Evolutionary conservation across 2,888 invertebrate genomes (phyloP), one percentile per base, ranked within the genome.

Genomic region (Neoitamus cyanurus): DNA sequence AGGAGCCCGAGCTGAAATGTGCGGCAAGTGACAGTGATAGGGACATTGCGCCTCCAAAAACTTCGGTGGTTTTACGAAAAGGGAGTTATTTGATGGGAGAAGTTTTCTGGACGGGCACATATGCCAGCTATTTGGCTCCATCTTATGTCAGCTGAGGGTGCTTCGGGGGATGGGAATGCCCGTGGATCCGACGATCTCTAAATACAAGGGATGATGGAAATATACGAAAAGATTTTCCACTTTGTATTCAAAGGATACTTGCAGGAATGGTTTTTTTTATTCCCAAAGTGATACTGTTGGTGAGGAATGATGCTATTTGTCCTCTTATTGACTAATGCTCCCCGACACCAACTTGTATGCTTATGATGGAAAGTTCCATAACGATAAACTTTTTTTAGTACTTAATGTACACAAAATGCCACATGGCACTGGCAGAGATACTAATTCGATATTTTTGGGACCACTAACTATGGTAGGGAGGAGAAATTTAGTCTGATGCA

Each of bases 1-100:
- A 25, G 20, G 25, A 20, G 58, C 42, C 42, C n/a, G 34, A n/a
- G 2, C 68, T 68, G 73, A 73, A 73, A 73, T 73, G 37, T 73
- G 30, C 28, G 77, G 30, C 77, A 77, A 42, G 36, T 77, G 77
- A 77, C 77, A 46, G 13, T 25, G 42, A 30, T 28, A 77, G 37
- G 42, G 30, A 37, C 77, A 46, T 77, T 77, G 28, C 25, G 31
- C 70, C 30, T 31, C 34, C 77, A 42, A 37, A 77, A 77, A 72
- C 6, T 37, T 77, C 42, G 58, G 25, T 58, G 58, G 58, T 58
- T 58, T 58, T 58, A 20, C 58, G 58, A 58, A 25, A 58, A 58
- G 58, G 58, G 58, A 15, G 58, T 58, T 58, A 58, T 58, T 20
- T 25, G 58, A 58, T 25, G 25, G 58, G 6, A 25, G 58, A 42